Percentiles rank a stretch among this genome's conserved stretches.
Conservation (phyloP, 2,113 vertebrate genomes). For the Axis porcinus region DNA sequence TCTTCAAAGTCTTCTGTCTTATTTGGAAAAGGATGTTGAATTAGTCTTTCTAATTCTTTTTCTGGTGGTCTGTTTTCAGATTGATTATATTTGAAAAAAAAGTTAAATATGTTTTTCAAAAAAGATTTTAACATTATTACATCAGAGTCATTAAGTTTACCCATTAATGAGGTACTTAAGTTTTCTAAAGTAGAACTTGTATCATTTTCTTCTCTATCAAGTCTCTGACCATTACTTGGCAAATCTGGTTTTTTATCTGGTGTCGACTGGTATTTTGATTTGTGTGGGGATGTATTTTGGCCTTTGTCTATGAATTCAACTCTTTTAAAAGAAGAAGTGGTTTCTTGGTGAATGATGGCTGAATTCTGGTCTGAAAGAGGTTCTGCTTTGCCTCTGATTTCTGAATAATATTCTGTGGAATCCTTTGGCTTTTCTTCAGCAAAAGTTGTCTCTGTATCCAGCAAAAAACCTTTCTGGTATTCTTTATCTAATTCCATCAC, state of each 20-base stretch:
- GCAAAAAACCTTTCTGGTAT: not conserved
- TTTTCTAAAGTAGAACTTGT: slow-evolving; percentile 21
- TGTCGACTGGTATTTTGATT: not conserved
- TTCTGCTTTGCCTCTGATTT: not conserved
- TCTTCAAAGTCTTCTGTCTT: slow-evolving; percentile 19
- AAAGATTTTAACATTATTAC: not conserved
- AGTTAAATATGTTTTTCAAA: slow-evolving; percentile 9
- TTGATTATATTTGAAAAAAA: slow-evolving; percentile 50
- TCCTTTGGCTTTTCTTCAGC: not conserved
- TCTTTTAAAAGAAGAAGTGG: not conserved
- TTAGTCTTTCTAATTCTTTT: slow-evolving; percentile 39
- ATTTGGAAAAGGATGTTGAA: not conserved
- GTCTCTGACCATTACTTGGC: not conserved
- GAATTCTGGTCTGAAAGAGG: not conserved
- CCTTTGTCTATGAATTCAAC: not conserved
- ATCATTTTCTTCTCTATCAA: slow-evolving; percentile 39
- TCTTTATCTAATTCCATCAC: slow-evolving; percentile 53
- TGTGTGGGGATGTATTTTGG: not conserved
- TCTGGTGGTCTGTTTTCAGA: not conserved
- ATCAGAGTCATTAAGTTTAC: slow-evolving; percentile 38
- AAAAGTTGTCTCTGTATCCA: not conserved
- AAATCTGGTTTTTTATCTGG: not conserved
- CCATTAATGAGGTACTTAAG: not conserved
- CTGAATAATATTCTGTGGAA: not conserved
- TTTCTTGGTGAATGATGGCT: not conserved